Base-by-base conservation (phyloP, 2,888 invertebrate genomes). In the Hydriomena furcata region DNA sequence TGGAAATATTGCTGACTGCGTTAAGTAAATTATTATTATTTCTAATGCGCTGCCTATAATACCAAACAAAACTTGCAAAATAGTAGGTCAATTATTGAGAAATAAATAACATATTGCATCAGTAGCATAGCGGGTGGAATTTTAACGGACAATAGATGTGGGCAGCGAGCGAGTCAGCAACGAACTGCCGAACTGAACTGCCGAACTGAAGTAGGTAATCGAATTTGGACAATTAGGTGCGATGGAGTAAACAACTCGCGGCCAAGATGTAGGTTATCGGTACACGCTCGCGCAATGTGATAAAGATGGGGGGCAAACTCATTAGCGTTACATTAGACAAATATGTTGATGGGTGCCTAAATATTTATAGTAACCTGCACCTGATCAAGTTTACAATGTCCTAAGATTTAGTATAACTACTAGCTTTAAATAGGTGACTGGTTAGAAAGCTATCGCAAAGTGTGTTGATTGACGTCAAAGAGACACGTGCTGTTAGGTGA, bases 201-300 rank as follows among this genome's bases (percentile, higher is more conserved):
- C n/a, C 32, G 62, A 63, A 67, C 66, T 41, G 45, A 51, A 45
- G 77, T 73, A 76, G 63, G 76, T 80, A 81, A 84, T 69, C 68
- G 58, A 74, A 71, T 82, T 77, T 75, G 70, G 66, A 73, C 73
- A 78, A 79, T 79, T 79, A 78, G 70, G 66, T 63, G 56, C 62
- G 68, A 71, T 71, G 70, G 64, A 72, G 76, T 78, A 82, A 84
- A 81, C 76, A 76, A 71, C 66, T 68, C 60, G 66, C 63, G 67
- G 65, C 57, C 61, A 61, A 73, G 73, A 81, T 79, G 76, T 81
- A 72, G 84, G 82, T 84, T 84, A 84, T 79, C 81, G 60, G 66
- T 53, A 68, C 68, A 65, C 58, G 61, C 61, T 59, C 61, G 65
- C 38, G 47, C 52, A 49, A 46, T 61, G 45, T 60, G 71, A 73